Evolutionary conservation across 2,113 vertebrate genomes (phyloP).

Genomic region (Cnemophilus loriae): DNA sequence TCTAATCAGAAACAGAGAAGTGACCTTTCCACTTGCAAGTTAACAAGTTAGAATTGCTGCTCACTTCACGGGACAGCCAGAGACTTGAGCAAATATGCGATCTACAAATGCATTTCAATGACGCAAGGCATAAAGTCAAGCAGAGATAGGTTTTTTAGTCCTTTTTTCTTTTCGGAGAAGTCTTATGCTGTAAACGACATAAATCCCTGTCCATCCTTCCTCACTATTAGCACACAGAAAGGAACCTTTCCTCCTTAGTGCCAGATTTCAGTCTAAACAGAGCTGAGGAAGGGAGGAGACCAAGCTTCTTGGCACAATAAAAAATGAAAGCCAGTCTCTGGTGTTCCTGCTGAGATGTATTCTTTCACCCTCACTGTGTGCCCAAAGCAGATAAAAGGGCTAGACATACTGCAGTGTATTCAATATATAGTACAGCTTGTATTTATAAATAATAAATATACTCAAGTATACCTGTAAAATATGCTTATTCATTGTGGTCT

Average conservation of each 20-base stretch:
- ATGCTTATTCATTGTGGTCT: neutral
- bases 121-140: neutral
- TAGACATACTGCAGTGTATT: neutral
- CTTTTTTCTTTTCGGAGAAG: neutral
- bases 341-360: neutral
- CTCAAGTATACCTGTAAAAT: neutral
- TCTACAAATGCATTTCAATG: neutral
- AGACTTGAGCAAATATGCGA: neutral
- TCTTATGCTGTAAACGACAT: neutral
- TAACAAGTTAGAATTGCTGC: neutral
- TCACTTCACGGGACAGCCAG: neutral
- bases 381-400: neutral
- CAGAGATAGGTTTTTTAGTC: neutral
- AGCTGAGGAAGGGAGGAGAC: neutral
- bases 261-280: neutral
- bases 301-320: neutral
- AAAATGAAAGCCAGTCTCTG: neutral
- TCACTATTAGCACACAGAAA: neutral
- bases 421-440: neutral
- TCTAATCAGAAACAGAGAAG: neutral
- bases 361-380: neutral
- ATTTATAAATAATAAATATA: neutral
- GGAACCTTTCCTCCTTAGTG: neutral
- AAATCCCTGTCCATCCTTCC: neutral
- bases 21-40: neutral